Percentiles rank a stretch among this genome's conserved stretches.
phyloP scores from a whole-genome alignment of 2,797 vertebrate species.

The Hirundo rustica region DNA sequence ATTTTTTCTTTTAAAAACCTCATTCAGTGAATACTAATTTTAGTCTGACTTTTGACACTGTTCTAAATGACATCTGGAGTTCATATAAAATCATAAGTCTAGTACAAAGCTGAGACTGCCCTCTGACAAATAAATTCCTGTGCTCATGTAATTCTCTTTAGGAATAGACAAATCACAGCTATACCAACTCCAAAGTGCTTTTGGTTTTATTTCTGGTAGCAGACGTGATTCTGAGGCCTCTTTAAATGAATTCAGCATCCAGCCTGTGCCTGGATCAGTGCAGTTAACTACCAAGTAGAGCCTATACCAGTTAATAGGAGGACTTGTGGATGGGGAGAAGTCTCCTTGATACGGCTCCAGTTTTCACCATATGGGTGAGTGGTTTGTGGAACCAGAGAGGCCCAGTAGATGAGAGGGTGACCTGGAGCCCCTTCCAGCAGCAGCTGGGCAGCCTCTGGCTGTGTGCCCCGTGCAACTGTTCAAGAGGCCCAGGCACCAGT shows the following conservation, averaged over 20 bases:
- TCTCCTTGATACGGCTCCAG: background rate
- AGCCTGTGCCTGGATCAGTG: background rate
- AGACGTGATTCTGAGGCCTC: background rate
- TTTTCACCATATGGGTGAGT: background rate
- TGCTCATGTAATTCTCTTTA: background rate
- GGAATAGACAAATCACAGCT: background rate
- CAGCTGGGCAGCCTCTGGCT: constrained; percentile 35
- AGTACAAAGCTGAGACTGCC: constrained; percentile 38
- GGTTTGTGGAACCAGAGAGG: background rate
- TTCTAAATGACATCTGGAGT: constrained; percentile 41
- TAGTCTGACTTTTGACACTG: constrained; percentile 49
- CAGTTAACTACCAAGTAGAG: background rate
- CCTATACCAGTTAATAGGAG: background rate
- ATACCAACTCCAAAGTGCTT: background rate
- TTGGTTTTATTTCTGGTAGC: background rate
- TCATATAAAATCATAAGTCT: constrained; percentile 29
- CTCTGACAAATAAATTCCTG: background rate
- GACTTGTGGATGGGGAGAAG: background rate
- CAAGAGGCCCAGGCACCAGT: background rate
- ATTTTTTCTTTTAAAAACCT: constrained; percentile 14
- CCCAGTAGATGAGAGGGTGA: background rate
- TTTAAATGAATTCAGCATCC: background rate
- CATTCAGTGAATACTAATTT: background rate
- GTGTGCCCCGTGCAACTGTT: background rate
- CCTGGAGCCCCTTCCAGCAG: background rate